These are phyloP conservation scores for Aspiorhynchus laticeps DNA, from an alignment of 2,113 vertebrate genomes.

Conservation along the genomic window DNA sequence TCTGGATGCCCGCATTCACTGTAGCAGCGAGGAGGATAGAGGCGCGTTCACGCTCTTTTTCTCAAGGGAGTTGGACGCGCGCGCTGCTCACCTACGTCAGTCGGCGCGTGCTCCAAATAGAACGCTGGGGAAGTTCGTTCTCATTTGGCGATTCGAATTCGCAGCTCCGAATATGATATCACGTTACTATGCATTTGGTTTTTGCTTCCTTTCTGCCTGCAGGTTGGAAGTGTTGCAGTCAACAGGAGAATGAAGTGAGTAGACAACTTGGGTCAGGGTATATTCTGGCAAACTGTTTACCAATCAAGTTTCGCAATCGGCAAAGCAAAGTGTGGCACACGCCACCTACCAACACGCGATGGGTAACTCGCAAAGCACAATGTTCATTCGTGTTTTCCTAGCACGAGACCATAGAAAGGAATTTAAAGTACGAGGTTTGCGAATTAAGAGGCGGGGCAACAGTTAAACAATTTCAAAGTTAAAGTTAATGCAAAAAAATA, in stretches of 20 bases:
- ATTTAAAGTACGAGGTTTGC: too few relatives aligned
- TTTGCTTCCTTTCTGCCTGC: background rate
- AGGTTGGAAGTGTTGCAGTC: background rate
- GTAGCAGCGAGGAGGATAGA: slow-evolving; percentile 68
- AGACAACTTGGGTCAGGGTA: too few relatives aligned
- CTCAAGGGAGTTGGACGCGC: slow-evolving; percentile 72
- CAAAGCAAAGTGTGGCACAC: too few relatives aligned
- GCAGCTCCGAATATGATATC: background rate
- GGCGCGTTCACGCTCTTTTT: slow-evolving; percentile 71
- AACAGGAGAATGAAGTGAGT: background rate
- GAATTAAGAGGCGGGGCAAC: too few relatives aligned
- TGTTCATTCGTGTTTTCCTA: too few relatives aligned
- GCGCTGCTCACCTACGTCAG: slow-evolving; percentile 75
- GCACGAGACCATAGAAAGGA: too few relatives aligned
- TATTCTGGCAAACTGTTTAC: too few relatives aligned
- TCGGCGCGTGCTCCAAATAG: slow-evolving; percentile 66
- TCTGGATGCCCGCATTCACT: slow-evolving; percentile 80
- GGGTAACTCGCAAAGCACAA: too few relatives aligned
- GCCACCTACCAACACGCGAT: too few relatives aligned
- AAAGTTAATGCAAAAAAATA: too few relatives aligned
- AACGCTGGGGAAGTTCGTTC: slow-evolving; percentile 34
- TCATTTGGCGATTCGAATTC: background rate
- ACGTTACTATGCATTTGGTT: background rate
- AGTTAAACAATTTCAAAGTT: too few relatives aligned
- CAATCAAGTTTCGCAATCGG: too few relatives aligned